Evolutionary conservation across 2,888 invertebrate species (phyloP).

Genomic region (Drosophila vallismaia): DNA sequence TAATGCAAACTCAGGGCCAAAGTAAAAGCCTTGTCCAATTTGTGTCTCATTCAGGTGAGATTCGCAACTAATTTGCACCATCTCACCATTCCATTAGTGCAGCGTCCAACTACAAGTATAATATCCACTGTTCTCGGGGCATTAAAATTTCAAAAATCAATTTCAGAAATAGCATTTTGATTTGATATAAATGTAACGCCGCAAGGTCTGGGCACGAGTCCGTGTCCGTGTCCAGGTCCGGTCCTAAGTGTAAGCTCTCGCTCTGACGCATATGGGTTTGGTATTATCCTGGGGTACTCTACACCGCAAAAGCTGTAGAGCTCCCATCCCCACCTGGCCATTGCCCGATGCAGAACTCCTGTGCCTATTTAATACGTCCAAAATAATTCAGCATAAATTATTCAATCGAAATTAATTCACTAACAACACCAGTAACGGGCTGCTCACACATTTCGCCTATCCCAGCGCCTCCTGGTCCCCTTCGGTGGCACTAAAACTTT

Average conservation of each 20-base stretch:
- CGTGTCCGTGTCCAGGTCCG: not conserved
- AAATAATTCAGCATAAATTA: conserved; percentile 79
- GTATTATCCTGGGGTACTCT: conserved; percentile 13
- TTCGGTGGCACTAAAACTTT: conserved; percentile 59
- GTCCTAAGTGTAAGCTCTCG: conserved; percentile 7
- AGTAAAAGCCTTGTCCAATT: conserved; percentile 41
- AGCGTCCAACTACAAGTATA: not conserved
- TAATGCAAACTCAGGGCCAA: conserved; percentile 18
- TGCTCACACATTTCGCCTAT: not conserved
- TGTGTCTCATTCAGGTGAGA: conserved; percentile 12
- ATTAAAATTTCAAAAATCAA: conserved; percentile 78
- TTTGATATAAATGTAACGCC: conserved; percentile 73
- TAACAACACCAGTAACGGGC: conserved; percentile 63
- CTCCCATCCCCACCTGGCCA: not conserved
- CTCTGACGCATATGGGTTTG: conserved; percentile 6
- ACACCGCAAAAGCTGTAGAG: conserved; percentile 11
- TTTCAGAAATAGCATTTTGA: conserved; percentile 76
- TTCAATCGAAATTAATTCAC: conserved; percentile 80
- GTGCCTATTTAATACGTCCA: conserved; percentile 71
- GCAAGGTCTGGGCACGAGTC: conserved; percentile 34
- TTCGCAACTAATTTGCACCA: conserved; percentile 23
- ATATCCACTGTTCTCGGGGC: conserved; percentile 20
- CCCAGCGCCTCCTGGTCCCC: conserved; percentile 1
- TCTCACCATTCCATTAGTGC: conserved; percentile 11
- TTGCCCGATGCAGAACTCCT: conserved; percentile 5